phyloP scores from a whole-genome alignment of 1,140 invertebrate species.

The Penaeus japonicus region DNA sequence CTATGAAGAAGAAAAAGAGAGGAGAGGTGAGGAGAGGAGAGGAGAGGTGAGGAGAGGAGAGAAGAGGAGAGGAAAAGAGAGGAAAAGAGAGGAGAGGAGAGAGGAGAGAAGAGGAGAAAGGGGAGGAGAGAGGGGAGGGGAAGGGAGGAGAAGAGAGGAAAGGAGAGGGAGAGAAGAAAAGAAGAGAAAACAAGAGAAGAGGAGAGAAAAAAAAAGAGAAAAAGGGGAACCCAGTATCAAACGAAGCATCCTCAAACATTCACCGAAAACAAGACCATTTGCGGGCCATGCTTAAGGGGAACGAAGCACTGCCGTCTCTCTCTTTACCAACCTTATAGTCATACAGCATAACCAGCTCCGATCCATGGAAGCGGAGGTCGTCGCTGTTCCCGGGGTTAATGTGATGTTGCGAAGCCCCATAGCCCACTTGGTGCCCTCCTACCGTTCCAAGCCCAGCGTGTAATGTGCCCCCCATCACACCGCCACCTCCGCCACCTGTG shows the following conservation, averaged over 20 bases:
- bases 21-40: neutral
- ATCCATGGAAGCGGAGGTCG: constrained; percentile 76
- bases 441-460: constrained; percentile 34
- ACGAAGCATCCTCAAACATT: too few species aligned
- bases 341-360: constrained; percentile 91
- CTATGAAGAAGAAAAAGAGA: too few species aligned
- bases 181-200: neutral
- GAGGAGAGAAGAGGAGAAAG: neutral
- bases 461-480: constrained; percentile 21
- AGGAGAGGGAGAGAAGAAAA: neutral
- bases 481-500: constrained; percentile 33
- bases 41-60: neutral
- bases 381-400: constrained; percentile 60
- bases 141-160: neutral
- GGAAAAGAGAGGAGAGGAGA: neutral
- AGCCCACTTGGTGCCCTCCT: constrained; percentile 40
- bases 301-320: neutral
- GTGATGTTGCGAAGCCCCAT: constrained; percentile 58
- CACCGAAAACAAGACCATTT: neutral
- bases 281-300: neutral
- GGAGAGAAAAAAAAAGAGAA: neutral
- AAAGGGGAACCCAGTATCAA: neutral
- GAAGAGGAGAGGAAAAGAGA: too few species aligned
- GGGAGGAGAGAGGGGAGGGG: neutral
- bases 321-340: constrained; percentile 80